Evolutionary conservation across 2,797 vertebrate species (phyloP).

Genomic region (Gallirallus australis): DNA sequence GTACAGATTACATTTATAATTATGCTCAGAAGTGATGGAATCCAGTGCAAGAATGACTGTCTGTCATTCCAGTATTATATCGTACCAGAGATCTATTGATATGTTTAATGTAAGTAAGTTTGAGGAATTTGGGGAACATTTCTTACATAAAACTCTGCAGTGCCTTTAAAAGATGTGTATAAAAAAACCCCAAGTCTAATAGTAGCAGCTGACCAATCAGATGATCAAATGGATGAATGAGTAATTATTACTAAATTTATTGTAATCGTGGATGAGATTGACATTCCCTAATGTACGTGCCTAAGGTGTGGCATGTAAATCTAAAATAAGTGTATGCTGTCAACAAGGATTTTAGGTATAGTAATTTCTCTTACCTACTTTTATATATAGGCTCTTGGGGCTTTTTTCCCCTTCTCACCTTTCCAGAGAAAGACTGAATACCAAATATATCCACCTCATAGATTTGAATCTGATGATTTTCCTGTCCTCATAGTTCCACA

Average conservation of each 20-base stretch:
- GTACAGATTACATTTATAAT: neutral
- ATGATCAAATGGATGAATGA: neutral
- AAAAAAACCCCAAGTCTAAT: neutral
- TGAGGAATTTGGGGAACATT: neutral
- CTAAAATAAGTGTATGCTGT: neutral
- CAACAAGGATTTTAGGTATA: neutral
- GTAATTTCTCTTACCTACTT: neutral
- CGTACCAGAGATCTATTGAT: neutral
- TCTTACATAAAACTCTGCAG: neutral
- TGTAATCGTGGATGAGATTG: neutral
- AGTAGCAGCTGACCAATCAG: neutral
- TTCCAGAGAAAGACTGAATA: neutral
- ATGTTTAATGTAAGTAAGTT: neutral
- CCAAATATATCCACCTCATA: neutral
- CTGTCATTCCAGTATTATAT: neutral
- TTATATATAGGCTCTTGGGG: neutral
- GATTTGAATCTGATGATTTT: neutral
- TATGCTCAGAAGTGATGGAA: neutral
- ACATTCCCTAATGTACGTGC: neutral
- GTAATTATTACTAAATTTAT: neutral
- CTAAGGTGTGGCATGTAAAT: neutral
- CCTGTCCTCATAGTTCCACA: neutral
- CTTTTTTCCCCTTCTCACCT: neutral
- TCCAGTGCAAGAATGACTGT: neutral
- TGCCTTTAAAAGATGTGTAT: neutral